These are phyloP conservation scores for Drosophila koepferae DNA, from an alignment of 2,888 invertebrate genomes.

Conservation along the genomic window DNA sequence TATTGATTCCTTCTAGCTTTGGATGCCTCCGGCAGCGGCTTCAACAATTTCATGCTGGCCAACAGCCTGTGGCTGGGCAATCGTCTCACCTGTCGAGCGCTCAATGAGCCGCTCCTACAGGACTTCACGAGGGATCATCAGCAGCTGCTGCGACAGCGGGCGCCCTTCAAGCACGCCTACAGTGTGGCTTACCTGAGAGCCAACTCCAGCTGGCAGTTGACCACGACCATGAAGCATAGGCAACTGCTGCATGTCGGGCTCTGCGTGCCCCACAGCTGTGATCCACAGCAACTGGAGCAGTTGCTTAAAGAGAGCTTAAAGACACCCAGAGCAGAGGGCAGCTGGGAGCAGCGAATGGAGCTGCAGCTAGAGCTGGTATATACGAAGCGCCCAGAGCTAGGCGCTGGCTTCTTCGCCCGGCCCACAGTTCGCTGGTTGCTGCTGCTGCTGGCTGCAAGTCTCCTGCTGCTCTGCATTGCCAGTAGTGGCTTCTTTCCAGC, in stretches of 20 bases:
- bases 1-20: constrained; percentile 31
- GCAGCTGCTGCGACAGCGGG: constrained; percentile 12
- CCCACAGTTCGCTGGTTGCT: constrained; percentile 11
- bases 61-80: constrained; percentile 52
- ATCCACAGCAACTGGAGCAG: constrained; percentile 25
- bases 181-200: constrained; percentile 44
- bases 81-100: constrained; percentile 34
- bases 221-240: not conserved
- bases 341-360: constrained; percentile 19
- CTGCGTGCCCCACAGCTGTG: constrained; percentile 50
- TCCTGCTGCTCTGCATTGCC: constrained; percentile 33
- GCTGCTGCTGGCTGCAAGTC: not conserved
- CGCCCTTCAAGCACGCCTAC: constrained; percentile 54
- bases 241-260: constrained; percentile 50
- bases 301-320: constrained; percentile 11
- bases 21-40: constrained; percentile 55
- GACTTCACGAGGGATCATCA: constrained; percentile 5
- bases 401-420: constrained; percentile 9
- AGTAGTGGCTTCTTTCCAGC: not conserved
- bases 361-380: constrained; percentile 33
- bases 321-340: not conserved
- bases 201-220: constrained; percentile 36
- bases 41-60: constrained; percentile 45
- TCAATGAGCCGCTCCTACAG: constrained; percentile 28
- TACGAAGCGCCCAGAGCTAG: constrained; percentile 36